phyloP scores from a whole-genome alignment of 2,797 vertebrate species.

The Neosilurus hyrtlii region DNA sequence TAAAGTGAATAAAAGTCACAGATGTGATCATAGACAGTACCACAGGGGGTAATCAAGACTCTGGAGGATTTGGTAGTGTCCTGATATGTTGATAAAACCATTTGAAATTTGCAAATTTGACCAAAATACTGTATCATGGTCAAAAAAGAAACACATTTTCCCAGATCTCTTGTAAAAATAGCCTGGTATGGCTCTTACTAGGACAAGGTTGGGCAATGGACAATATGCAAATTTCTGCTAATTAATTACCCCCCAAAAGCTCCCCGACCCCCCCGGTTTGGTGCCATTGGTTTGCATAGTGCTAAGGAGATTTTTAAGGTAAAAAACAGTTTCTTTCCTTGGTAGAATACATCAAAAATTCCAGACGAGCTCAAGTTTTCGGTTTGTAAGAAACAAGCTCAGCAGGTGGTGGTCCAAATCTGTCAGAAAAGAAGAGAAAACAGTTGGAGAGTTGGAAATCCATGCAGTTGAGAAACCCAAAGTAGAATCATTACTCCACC shows the following conservation, averaged over 20 bases:
- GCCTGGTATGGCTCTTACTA: neutral
- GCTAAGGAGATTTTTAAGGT: neutral
- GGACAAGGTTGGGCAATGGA: neutral
- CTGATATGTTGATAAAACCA: neutral
- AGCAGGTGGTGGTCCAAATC: conserved; percentile 22
- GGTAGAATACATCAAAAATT: conserved; percentile 9
- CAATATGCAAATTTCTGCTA: neutral
- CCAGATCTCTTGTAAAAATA: neutral
- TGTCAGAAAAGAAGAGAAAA: neutral
- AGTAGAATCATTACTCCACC: neutral
- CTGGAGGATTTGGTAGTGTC: neutral
- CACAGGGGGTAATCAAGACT: neutral
- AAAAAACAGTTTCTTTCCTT: neutral
- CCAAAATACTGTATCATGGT: neutral
- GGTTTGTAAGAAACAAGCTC: neutral
- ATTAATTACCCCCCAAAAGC: too few relatives aligned
- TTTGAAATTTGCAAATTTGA: neutral
- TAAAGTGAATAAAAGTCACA: neutral
- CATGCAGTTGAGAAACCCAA: neutral
- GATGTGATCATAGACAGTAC: neutral
- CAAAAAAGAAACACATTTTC: neutral
- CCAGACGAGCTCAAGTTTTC: neutral
- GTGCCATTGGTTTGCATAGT: neutral
- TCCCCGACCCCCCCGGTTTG: neutral
- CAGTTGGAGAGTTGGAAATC: neutral